Evolutionary conservation across 1,140 invertebrate genomes (phyloP).

Genomic region (Archivesica marissinica): DNA sequence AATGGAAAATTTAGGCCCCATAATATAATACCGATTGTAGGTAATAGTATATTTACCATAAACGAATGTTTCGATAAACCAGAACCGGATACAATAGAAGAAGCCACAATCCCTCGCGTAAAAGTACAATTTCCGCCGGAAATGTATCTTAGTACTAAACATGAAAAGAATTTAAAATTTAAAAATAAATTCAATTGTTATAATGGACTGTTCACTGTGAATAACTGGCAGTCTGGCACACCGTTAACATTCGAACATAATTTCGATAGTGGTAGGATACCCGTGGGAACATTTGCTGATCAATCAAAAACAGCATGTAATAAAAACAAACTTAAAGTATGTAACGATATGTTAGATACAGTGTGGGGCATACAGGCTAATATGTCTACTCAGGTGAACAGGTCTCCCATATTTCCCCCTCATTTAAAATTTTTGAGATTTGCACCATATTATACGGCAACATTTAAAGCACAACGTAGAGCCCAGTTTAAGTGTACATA

Average conservation of each 20-base stretch:
- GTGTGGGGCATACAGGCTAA: conserved; percentile 34
- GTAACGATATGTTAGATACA: conserved; percentile 5
- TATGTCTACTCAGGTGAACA: conserved; percentile 23
- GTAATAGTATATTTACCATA: background rate
- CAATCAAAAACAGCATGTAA: background rate
- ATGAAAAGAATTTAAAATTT: background rate
- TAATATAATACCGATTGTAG: background rate
- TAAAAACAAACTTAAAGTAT: background rate
- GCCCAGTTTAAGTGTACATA: conserved; percentile 32
- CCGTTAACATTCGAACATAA: background rate
- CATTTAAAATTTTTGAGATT: background rate
- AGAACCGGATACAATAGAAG: background rate
- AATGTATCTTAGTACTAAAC: background rate
- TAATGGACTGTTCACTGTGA: conserved; percentile 20
- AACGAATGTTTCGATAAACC: background rate
- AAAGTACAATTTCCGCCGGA: conserved; percentile 20
- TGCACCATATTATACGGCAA: conserved; percentile 30
- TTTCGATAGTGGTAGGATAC: conserved; percentile 2
- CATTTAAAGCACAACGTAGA: background rate
- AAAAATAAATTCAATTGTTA: background rate
- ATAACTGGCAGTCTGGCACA: background rate
- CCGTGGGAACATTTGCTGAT: background rate
- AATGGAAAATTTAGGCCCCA: conserved; percentile 7
- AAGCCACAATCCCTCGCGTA: background rate
- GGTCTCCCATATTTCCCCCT: conserved; percentile 18